These are phyloP conservation scores for Tolypeutes matacus DNA, from an alignment of 2,797 vertebrate species.

Conservation along the genomic window DNA sequence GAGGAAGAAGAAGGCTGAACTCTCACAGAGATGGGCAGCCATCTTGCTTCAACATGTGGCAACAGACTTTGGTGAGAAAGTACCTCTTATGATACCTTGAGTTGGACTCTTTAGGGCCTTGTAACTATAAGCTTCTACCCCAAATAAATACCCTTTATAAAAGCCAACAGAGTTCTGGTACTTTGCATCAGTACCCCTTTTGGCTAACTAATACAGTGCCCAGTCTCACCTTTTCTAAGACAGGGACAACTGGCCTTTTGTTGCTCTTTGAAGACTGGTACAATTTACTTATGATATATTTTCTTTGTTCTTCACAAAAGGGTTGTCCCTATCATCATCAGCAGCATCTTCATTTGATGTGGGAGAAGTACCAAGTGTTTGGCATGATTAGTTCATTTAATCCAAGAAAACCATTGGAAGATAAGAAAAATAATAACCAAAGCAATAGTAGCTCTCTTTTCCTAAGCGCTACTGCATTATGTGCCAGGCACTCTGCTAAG, in stretches of 20 bases:
- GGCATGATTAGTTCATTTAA: constrained; percentile 15
- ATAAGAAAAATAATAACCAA: not conserved
- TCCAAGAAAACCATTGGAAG: not conserved
- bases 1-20: too few relatives aligned
- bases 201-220: not conserved
- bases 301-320: constrained; percentile 19
- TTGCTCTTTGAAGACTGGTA: not conserved
- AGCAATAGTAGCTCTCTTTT: not conserved
- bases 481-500: not conserved
- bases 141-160: too few relatives aligned
- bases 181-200: too few relatives aligned
- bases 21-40: too few relatives aligned
- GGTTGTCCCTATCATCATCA: not conserved
- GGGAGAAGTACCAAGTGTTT: not conserved
- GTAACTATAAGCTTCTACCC: too few relatives aligned
- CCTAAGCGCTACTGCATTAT: not conserved
- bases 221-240: not conserved
- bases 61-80: too few relatives aligned
- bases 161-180: too few relatives aligned
- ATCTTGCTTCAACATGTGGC: too few relatives aligned
- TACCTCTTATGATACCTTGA: too few relatives aligned
- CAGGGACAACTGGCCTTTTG: not conserved
- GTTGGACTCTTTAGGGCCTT: too few relatives aligned
- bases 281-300: not conserved
- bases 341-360: constrained; percentile 1